Percentiles rank a stretch among this genome's conserved stretches.
Conservation (phyloP, 1,140 invertebrate genomes). For the Papilio polytes region DNA sequence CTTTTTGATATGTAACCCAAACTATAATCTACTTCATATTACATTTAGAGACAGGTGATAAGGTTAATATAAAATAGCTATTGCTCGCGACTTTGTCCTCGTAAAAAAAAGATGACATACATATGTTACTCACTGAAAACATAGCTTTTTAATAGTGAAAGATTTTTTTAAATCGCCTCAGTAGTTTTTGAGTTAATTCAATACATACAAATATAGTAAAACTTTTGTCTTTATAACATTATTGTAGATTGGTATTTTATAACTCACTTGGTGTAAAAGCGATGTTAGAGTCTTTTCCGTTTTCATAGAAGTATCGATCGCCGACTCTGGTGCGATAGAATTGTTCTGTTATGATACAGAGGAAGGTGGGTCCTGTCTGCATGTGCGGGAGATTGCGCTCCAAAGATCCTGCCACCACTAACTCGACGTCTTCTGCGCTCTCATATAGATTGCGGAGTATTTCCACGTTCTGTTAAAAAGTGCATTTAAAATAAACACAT, state of each 20-base stretch:
- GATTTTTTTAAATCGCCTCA: no score
- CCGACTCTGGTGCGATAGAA: conserved; percentile 93
- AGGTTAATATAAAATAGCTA: no score
- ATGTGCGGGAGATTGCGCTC: conserved; percentile 91
- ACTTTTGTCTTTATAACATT: no score
- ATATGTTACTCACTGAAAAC: no score
- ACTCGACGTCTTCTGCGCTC: conserved; percentile 93
- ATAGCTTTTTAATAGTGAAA: no score
- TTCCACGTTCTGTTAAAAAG: conserved; percentile 85
- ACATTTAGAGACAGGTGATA: no score
- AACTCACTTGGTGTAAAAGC: conserved; percentile 90
- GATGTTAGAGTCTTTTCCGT: conserved; percentile 85
- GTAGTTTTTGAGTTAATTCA: no score
- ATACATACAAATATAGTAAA: no score
- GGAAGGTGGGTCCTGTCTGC: conserved; percentile 94
- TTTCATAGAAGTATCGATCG: conserved; percentile 94
- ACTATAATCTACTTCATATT: no score
- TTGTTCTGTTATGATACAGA: conserved; percentile 95
- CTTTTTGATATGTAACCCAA: no score
- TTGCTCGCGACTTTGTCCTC: no score
- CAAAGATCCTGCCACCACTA: conserved; percentile 93
- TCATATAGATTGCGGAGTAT: conserved; percentile 87
- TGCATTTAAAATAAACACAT: neutral
- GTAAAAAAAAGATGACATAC: no score
- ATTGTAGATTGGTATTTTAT: neutral